Base-by-base conservation (phyloP, 2,113 vertebrate genomes). In the Mugil cephalus region DNA sequence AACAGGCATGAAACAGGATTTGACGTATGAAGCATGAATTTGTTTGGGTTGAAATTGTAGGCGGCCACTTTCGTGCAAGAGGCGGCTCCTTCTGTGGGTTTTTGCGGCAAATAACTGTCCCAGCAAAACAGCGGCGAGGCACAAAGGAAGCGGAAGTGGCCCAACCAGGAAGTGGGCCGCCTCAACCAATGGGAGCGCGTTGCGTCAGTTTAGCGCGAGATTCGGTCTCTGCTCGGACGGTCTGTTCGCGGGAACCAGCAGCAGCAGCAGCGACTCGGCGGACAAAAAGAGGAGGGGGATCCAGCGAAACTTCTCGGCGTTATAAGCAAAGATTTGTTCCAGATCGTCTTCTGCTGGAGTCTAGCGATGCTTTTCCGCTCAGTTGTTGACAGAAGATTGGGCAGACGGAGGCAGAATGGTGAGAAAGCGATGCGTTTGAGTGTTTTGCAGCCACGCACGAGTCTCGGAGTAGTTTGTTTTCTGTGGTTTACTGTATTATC, bases 231-330 rank as follows among this genome's bases (percentile, higher is more conserved):
- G 40, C 7, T 54, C 38, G 1, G 39, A 10, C 0, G 14, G 15
- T 43, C 58, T 63, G 74, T 93, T 93, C 93, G 94, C 94, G 94
- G 92, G 93, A 94, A 94, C 89, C 24, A 39, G 11, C 3, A 53
- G 6, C 9, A 35, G 6, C 7, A 0, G 4, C 39, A 14, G 11
- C 19, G 3, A 15, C 39, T 35, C 17, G 8, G 12, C 39, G 21
- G n/a, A n/a, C n/a, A n/a, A n/a, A 10, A 40, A 67, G 13, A 11
- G 4, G 8, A 10, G 1, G 24, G 3, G 1, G 12, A 30, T 14
- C 19, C 8, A 10, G 19, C 10, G 43, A 4, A 40, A 50, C 14
- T 1, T 24, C 14, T 21, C 19, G 1, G 15, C 0, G 6, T 18
- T 34, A 10, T 36, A 14, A 14, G 3, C 10, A 39, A 12, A 14